Conservation (phyloP, 2,797 vertebrate species). For the Sebastes itinus region DNA sequence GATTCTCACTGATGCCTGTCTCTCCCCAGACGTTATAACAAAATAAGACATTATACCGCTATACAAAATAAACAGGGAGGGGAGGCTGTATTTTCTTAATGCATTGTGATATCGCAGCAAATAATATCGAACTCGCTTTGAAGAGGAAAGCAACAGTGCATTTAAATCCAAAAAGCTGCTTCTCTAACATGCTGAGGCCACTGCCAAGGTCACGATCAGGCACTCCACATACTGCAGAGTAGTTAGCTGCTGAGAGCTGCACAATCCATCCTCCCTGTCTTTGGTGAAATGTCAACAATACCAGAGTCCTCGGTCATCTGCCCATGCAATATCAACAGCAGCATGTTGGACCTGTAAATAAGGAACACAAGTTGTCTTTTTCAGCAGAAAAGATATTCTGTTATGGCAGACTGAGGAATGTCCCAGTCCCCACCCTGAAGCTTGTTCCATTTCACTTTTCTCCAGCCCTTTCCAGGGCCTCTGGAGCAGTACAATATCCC, state of each 20-base stretch:
- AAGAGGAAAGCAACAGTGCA: not conserved
- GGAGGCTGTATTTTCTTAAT: not conserved
- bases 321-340: slow-evolving; percentile 14
- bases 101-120: not conserved
- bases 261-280: not conserved
- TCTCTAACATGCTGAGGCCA: not conserved
- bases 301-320: slow-evolving; percentile 50
- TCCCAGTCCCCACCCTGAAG: slow-evolving; percentile 63
- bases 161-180: not conserved
- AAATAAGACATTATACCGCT: not conserved
- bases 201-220: slow-evolving; percentile 37
- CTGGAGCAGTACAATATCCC: slow-evolving; percentile 37
- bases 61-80: not conserved
- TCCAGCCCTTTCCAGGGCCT: slow-evolving; percentile 43
- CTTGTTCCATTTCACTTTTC: slow-evolving; percentile 56
- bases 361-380: slow-evolving; percentile 38
- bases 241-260: slow-evolving; percentile 31
- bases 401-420: slow-evolving; percentile 69
- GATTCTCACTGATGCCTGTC: not conserved
- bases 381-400: slow-evolving; percentile 51
- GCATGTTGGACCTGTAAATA: slow-evolving; percentile 46
- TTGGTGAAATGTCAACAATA: slow-evolving; percentile 41
- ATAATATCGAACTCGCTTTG: not conserved
- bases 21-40: not conserved
- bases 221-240: slow-evolving; percentile 13